Evolutionary conservation across 2,888 invertebrate genomes (phyloP).

Genomic region (Margaritifera margaritifera): DNA sequence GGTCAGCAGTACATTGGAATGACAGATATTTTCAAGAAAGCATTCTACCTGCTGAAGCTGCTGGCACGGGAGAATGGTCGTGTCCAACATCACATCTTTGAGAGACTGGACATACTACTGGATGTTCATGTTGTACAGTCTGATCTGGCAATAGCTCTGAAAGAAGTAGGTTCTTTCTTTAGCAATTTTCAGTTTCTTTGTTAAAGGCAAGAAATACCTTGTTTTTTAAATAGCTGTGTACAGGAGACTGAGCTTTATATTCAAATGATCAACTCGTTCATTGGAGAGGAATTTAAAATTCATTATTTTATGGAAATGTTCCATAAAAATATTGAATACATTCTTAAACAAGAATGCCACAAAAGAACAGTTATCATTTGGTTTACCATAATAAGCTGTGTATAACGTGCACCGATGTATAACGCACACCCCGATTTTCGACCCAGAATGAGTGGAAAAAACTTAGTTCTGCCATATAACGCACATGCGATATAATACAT

Average conservation of each 20-base stretch:
- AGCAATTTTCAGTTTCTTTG: not conserved
- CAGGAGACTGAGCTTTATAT: too few relatives aligned
- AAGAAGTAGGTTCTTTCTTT: constrained; percentile 56
- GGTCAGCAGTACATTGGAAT: constrained; percentile 61
- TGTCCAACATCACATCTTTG: constrained; percentile 70
- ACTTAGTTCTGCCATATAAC: too few relatives aligned
- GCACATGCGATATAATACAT: too few relatives aligned
- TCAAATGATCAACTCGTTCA: too few relatives aligned
- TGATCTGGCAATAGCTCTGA: constrained; percentile 68
- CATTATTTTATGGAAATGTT: not conserved
- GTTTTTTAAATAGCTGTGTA: too few relatives aligned
- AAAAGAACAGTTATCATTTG: too few relatives aligned
- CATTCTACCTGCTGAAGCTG: constrained; percentile 65
- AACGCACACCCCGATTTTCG: too few relatives aligned
- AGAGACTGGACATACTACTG: constrained; percentile 67
- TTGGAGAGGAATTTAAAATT: too few relatives aligned
- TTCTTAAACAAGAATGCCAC: not conserved
- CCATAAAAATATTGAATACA: constrained; percentile 3
- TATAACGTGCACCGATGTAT: too few relatives aligned
- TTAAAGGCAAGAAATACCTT: too few relatives aligned
- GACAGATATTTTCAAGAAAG: constrained; percentile 67
- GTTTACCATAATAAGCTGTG: too few relatives aligned
- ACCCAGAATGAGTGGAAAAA: too few relatives aligned
- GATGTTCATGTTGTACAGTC: constrained; percentile 69
- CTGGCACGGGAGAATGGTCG: constrained; percentile 67